Evolutionary conservation across 2,888 invertebrate genomes (phyloP).

Genomic region (Thecocarcelia acutangulata): DNA sequence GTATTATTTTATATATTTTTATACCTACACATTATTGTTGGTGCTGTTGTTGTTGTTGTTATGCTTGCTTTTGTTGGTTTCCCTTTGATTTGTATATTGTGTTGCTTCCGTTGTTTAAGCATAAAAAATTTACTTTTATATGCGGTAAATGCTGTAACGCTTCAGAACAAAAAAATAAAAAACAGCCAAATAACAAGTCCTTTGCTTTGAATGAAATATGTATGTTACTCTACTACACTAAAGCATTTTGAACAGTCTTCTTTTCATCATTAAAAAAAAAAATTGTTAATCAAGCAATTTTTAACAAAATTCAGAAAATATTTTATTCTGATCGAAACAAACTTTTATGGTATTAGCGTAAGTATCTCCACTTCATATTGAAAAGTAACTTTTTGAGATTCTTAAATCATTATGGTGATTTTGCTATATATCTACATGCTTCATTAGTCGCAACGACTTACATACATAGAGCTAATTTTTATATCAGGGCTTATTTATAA

Average conservation of each 20-base stretch:
- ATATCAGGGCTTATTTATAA: no score
- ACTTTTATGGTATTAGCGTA: no score
- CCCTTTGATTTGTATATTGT: constrained; percentile 59
- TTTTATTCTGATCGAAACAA: no score
- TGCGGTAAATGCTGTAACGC: constrained; percentile 59
- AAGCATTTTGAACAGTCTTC: background rate
- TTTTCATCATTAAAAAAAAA: no score
- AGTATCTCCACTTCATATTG: no score
- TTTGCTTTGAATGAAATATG: constrained; percentile 14
- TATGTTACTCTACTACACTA: background rate
- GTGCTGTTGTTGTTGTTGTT: background rate
- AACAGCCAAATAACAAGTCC: constrained; percentile 5
- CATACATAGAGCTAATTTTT: no score
- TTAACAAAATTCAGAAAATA: no score
- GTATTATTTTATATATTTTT: constrained; percentile 24
- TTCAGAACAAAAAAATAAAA: constrained; percentile 21
- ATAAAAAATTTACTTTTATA: constrained; percentile 47
- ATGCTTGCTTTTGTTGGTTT: constrained; percentile 33
- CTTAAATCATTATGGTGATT: no score
- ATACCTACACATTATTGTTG: constrained; percentile 2
- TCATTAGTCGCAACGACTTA: no score
- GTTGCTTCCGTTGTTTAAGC: constrained; percentile 60
- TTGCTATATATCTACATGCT: no score
- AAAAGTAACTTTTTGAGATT: no score
- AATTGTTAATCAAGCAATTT: no score